Evolutionary conservation across 2,113 vertebrate genomes (phyloP), one percentile per base, ranked within the genome.

Genomic region (Melospiza melodia): DNA sequence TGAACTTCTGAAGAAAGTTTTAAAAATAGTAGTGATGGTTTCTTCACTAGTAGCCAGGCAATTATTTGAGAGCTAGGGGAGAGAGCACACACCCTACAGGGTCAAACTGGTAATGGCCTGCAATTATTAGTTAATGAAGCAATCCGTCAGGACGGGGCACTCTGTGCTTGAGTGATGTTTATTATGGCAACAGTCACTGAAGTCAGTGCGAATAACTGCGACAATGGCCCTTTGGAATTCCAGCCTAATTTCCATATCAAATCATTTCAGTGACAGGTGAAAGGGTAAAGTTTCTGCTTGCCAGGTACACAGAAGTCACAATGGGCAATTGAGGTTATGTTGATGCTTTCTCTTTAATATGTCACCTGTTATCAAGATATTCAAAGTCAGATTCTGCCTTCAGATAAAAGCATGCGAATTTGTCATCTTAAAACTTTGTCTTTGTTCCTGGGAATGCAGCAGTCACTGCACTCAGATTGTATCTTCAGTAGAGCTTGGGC

Each of bases 191-290:
- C 33, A 89, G 44, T 49, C 25, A 54, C 5, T 86, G 78, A 90
- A 92, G 52, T 84, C 57, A 68, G 33, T 49, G 49, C 35, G 61
- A 93, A 78, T 75, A 84, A 84, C 76, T 72, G 59, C 71, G 76
- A 93, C 76, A 90, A 90, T 46, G 20, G 44, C 44, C 58, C 28
- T 75, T 69, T 75, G 87, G 79, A 96, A 95, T 96, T 95, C 41
- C 88, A 84, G 37, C 48, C 25, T 78, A 78, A 88, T 93, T 95
- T 96, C 90, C 92, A 88, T 78, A 95, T 87, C 92, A 97, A 90
- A 92, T 93, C 65, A 89, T 85, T 93, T 27, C 4, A 0, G 59
- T 63, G 93, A 90, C 80, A 91, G 68, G 84, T 90, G 76, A 93
- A 90, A 92, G 48, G 31, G 52, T 74, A 85, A 87, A 76, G 59